Base-by-base conservation (phyloP, 1,140 invertebrate genomes). In the Heterodera schachtii region DNA sequence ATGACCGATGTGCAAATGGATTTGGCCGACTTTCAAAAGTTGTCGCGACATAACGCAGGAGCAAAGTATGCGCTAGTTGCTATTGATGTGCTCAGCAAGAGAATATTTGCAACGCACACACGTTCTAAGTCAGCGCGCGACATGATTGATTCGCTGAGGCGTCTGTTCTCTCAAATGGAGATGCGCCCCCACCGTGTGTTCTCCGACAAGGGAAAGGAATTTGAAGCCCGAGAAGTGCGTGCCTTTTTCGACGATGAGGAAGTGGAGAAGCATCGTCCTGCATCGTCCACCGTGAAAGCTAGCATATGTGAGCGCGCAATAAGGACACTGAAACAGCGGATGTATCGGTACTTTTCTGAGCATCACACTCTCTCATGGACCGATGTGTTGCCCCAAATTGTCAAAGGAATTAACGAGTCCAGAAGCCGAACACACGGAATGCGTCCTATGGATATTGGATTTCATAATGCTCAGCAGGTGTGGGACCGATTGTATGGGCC, bases 311-410 rank as follows among this genome's bases (percentile, higher is more conserved):
- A 84, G 70, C n/a, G 83, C 13, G 49, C 60, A n/a, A 84, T 86
- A 8, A n/a, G 85, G n/a, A 83, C 83, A 6, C 16, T 84, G 9
- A 84, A 84, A 66, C 43, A 49, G n/a, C 46, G 84, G 11, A 41
- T 84, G 13, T 80, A 80, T 57, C 44, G 81, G 19, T 83, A 79
- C 57, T 86, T 84, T 41, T 86, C 84, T 43, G 19, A 83, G 16
- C 8, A 78, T 9, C 21, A 70, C 9, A 79, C 47, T 5, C 21
- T 44, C 19, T 16, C 41, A 5, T 84, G 83, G 83, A 74, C 82
- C 64, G 78, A 75, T 47, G 47, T 81, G n/a, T 47, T 84, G 11
- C 85, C 85, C 8, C 16, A 82, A 8, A 84, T 84, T 64, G 69
- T 83, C 31, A 47, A 69, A 9, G 85, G 49, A 43, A 82, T 86